These are phyloP conservation scores for Lepidurus packardi DNA, from an alignment of 1,140 invertebrate genomes.

Conservation along the genomic window DNA sequence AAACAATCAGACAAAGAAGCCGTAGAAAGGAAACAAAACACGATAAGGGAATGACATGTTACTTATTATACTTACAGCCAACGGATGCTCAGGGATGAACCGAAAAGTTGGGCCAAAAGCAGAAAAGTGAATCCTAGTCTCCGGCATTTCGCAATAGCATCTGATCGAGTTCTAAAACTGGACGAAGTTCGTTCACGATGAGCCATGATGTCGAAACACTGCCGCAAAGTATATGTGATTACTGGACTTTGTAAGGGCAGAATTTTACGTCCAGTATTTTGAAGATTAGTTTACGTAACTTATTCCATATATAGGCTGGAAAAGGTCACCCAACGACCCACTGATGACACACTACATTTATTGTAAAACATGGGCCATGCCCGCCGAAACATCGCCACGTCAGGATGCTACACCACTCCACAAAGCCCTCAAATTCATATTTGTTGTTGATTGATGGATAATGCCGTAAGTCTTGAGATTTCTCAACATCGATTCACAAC, in stretches of 20 bases:
- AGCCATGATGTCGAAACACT: background rate
- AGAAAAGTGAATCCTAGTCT: background rate
- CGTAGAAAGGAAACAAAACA: background rate
- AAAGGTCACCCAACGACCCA: slow-evolving; percentile 1
- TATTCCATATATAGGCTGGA: background rate
- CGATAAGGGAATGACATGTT: background rate
- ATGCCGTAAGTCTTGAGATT: background rate
- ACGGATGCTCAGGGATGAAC: background rate
- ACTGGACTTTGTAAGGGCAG: background rate
- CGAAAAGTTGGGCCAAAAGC: background rate
- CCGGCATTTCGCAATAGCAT: background rate
- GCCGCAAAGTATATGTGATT: background rate
- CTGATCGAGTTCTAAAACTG: background rate
- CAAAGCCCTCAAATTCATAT: background rate
- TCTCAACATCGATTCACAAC: background rate
- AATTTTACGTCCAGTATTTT: background rate
- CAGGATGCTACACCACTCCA: background rate
- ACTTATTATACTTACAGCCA: background rate
- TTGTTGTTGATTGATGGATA: background rate
- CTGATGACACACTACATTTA: slow-evolving; percentile 11
- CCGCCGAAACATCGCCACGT: background rate
- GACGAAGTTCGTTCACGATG: slow-evolving; percentile 1
- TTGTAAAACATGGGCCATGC: slow-evolving; percentile 18
- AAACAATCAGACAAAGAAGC: background rate
- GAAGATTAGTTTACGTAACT: background rate